Percentiles rank a stretch among this genome's conserved stretches.
Evolutionary conservation across 2,113 vertebrate species (phyloP).

Genomic region (Syngnathoides biaculeatus): DNA sequence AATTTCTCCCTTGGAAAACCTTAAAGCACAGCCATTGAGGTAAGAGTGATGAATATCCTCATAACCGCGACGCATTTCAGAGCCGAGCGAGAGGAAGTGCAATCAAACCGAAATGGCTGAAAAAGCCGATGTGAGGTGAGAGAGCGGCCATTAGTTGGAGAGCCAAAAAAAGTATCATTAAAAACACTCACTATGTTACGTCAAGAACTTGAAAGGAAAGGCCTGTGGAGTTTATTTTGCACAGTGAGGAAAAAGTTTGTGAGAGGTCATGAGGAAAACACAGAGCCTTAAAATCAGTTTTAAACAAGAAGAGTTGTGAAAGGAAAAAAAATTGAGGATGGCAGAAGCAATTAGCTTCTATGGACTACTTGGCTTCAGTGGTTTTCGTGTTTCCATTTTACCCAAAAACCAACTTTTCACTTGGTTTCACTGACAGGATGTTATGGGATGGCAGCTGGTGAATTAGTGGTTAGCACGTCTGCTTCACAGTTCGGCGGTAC

Average conservation of each 20-base stretch:
- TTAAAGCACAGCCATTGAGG: slow-evolving; percentile 23
- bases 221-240: slow-evolving; percentile 27
- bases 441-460: neutral
- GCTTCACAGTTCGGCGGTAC: neutral
- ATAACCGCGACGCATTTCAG: slow-evolving; percentile 42
- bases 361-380: slow-evolving; percentile 42
- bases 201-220: slow-evolving; percentile 27
- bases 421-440: neutral
- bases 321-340: slow-evolving; percentile 35
- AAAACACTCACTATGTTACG: slow-evolving; percentile 45
- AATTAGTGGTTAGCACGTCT: neutral
- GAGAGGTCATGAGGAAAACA: slow-evolving; percentile 27
- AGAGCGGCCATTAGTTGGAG: slow-evolving; percentile 35
- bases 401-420: slow-evolving; percentile 11
- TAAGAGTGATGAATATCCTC: slow-evolving; percentile 49
- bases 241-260: slow-evolving; percentile 23
- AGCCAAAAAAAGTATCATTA: slow-evolving; percentile 36
- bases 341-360: slow-evolving; percentile 50
- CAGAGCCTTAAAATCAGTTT: slow-evolving; percentile 13
- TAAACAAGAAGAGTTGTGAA: slow-evolving; percentile 9
- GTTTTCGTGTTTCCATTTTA: slow-evolving; percentile 51
- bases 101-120: slow-evolving; percentile 41
- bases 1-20: slow-evolving; percentile 21
- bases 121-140: slow-evolving; percentile 40
- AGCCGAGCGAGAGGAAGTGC: slow-evolving; percentile 40